Evolutionary conservation across 2,113 vertebrate genomes (phyloP).

Genomic region (Propithecus coquereli): DNA sequence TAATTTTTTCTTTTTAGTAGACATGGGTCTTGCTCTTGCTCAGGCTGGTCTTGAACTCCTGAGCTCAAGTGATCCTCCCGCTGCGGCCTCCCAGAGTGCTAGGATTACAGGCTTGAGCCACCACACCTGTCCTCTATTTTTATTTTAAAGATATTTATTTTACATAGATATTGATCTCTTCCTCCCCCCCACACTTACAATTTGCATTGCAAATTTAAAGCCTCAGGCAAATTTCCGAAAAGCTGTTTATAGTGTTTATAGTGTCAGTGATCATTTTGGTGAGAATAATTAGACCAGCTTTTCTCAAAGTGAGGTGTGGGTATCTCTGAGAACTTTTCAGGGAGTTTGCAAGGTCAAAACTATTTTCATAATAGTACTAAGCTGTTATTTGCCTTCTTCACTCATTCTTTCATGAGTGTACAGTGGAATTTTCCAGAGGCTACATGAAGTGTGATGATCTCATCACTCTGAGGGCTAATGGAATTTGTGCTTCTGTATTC

Average conservation of each 20-base stretch:
- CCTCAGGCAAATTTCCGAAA: not conserved
- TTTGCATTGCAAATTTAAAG: not conserved
- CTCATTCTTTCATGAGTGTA: not conserved
- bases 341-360: not conserved
- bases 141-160: slow-evolving; percentile 8
- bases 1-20: not conserved
- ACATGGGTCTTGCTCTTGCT: not conserved
- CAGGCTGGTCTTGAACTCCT: not conserved
- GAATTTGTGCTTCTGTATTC: not conserved
- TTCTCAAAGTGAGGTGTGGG: not conserved
- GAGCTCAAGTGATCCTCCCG: not conserved
- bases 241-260: not conserved
- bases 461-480: not conserved
- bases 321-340: not conserved
- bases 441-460: not conserved
- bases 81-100: not conserved
- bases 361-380: not conserved
- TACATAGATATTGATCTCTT: not conserved
- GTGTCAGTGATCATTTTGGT: not conserved
- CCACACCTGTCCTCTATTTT: not conserved
- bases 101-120: not conserved
- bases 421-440: not conserved
- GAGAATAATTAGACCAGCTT: not conserved
- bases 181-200: not conserved
- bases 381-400: not conserved